Evolutionary conservation across 1,140 invertebrate species (phyloP).

Genomic region (Scylla paramamosain): DNA sequence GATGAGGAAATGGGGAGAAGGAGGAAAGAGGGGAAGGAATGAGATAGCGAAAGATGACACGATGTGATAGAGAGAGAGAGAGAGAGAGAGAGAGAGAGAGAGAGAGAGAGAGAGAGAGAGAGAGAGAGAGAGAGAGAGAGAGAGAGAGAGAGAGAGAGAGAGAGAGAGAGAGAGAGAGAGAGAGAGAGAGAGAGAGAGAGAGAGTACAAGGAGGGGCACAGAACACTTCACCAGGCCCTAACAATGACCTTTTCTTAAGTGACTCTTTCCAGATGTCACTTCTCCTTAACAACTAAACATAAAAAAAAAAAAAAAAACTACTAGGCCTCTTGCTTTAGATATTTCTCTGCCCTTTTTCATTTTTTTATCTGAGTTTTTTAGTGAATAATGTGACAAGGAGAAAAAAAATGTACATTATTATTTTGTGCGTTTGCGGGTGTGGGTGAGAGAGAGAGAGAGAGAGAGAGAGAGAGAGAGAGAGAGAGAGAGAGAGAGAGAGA

Average conservation of each 20-base stretch:
- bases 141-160: slow-evolving; percentile 32
- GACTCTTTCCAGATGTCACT: too few relatives aligned
- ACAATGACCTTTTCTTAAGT: background rate
- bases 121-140: too few relatives aligned
- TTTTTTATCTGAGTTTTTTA: too few relatives aligned
- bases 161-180: slow-evolving; percentile 40
- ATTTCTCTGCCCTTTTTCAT: background rate
- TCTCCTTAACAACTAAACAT: background rate
- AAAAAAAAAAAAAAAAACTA: background rate
- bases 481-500: slow-evolving; percentile 33
- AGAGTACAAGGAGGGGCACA: background rate
- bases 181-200: slow-evolving; percentile 23
- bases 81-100: background rate
- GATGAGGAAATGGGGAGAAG: background rate
- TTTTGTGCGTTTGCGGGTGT: background rate
- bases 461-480: slow-evolving; percentile 33
- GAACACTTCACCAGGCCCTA: background rate
- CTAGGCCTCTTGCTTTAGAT: too few relatives aligned
- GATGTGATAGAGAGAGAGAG: background rate
- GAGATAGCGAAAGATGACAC: background rate
- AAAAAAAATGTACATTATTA: too few relatives aligned
- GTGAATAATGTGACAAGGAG: too few relatives aligned
- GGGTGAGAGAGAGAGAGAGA: background rate
- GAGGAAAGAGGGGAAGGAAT: background rate
- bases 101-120: too few relatives aligned